Base-by-base conservation (phyloP, 92 coral and sea anemone species). In the Porites rus region DNA sequence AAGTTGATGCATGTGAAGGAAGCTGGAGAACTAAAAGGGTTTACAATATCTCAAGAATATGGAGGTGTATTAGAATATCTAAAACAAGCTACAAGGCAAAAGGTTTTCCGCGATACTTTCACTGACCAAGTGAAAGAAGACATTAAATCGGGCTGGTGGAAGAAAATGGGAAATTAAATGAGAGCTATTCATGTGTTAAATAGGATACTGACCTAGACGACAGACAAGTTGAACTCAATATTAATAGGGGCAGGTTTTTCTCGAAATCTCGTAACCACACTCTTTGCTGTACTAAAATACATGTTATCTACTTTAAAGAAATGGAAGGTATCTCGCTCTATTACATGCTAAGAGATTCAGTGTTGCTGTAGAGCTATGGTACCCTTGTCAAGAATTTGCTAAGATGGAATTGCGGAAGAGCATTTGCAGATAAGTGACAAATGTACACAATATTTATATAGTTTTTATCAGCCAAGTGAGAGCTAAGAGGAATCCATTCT, bases 1-100 rank as follows among this genome's bases (percentile, higher is more conserved):
- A 94, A 94, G 61, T 79, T 94, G 2, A 85, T 89, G 73, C 96
- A 90, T 13, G 81, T 93, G 54, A 76, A 69, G 19, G 92, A 75
- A 10, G 91, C 92, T 17, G 82, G 81, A 31, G 66, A 74, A 62
- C n/a, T 77, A 12, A 90, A 87, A 50, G 88, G 73, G 1, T 91
- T 77, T 13, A 76, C 56, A 13, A 67, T 88, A 19, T 78, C 92
- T 8, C 74, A 81, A 60, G 54, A 86, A 51, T 80, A 58, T 65
- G 80, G 51, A 65, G 51, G 31, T 72, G 78, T 91, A 38, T 19
- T 75, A n/a, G n/a, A 62, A 2, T 93, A 93, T 72, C 64, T 88
- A 81, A 84, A 82, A 65, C 82, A 74, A 65, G 92, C 94, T 7
- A 25, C 77, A n/a, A 82, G 84, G 61, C 81, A 71, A 51, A 46